phyloP scores from a whole-genome alignment of 2,797 vertebrate genomes.

The Enteromius viviparus region DNA sequence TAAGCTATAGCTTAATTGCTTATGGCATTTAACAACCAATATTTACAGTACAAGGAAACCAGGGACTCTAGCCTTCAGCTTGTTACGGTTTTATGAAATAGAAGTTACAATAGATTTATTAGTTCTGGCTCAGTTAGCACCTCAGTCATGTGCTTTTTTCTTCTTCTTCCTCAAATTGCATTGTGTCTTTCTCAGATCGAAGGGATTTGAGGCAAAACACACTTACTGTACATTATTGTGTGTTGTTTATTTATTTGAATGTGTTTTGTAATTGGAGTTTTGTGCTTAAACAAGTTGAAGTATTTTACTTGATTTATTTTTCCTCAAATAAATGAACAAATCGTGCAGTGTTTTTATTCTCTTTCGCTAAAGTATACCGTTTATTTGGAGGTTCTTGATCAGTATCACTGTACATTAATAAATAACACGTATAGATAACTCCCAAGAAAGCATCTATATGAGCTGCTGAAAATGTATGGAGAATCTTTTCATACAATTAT shows the following conservation, averaged over 20 bases:
- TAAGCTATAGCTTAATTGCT: constrained; percentile 30
- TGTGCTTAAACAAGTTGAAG: too few relatives aligned
- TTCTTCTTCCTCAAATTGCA: neutral
- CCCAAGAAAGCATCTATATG: constrained; percentile 5
- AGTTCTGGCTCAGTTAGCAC: constrained; percentile 9
- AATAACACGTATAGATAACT: neutral
- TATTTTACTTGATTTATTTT: too few relatives aligned
- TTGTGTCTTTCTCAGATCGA: neutral
- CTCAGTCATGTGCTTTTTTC: neutral
- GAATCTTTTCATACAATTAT: constrained; percentile 54
- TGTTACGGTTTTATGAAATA: constrained; percentile 14
- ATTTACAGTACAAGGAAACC: constrained; percentile 26
- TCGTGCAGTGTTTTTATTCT: neutral
- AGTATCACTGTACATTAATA: constrained; percentile 14
- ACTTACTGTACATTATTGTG: too few relatives aligned
- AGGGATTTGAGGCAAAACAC: neutral
- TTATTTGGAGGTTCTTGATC: neutral
- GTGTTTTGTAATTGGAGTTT: too few relatives aligned
- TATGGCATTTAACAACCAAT: constrained; percentile 17
- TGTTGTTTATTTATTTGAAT: too few relatives aligned
- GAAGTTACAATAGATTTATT: constrained; percentile 21
- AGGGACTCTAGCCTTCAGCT: neutral
- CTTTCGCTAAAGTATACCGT: neutral
- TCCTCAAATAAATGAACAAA: too few relatives aligned
- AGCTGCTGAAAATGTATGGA: constrained; percentile 37